A percentile compares a stretch with the other conserved stretches of the same genome.
Evolutionary conservation across 2,797 vertebrate genomes (phyloP).

Genomic region (Pipistrellus pygmaeus): DNA sequence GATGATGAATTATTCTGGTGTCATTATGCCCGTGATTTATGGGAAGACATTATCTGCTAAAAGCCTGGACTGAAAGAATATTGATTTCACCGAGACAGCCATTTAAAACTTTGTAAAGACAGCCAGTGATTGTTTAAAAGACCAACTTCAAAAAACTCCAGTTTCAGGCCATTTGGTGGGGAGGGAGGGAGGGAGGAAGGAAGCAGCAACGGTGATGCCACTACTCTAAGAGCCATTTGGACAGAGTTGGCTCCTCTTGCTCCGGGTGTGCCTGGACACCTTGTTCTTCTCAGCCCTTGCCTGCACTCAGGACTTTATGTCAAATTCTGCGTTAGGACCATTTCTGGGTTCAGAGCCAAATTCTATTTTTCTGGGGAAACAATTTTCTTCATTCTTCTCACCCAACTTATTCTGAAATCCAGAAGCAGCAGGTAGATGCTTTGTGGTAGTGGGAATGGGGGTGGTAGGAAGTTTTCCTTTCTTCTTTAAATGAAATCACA

Average conservation of each 20-base stretch:
- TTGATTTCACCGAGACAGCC: conserved; percentile 74
- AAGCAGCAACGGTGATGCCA: neutral
- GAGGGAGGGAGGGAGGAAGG: neutral
- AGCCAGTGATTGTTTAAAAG: conserved; percentile 76
- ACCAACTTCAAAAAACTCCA: conserved; percentile 54
- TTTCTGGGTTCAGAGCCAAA: neutral
- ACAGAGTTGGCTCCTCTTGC: neutral
- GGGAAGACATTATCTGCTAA: conserved; percentile 78
- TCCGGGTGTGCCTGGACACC: neutral
- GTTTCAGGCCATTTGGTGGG: conserved; percentile 16
- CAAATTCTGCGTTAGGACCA: neutral
- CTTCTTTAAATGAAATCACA: neutral
- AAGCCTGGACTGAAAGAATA: conserved; percentile 68
- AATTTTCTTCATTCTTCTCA: neutral
- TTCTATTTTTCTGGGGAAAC: conserved; percentile 12
- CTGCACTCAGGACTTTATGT: neutral
- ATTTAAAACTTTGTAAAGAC: conserved; percentile 76
- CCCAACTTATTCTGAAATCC: conserved; percentile 43
- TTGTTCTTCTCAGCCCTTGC: neutral
- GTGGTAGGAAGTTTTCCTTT: neutral
- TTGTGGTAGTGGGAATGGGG: neutral
- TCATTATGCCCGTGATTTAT: conserved; percentile 80
- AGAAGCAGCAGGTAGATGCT: neutral
- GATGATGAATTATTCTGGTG: conserved; percentile 81
- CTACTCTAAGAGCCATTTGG: neutral